Percentiles rank a stretch among this genome's conserved stretches.
phyloP scores from a whole-genome alignment of 2,797 vertebrate species.

The Aldrovandia affinis region DNA sequence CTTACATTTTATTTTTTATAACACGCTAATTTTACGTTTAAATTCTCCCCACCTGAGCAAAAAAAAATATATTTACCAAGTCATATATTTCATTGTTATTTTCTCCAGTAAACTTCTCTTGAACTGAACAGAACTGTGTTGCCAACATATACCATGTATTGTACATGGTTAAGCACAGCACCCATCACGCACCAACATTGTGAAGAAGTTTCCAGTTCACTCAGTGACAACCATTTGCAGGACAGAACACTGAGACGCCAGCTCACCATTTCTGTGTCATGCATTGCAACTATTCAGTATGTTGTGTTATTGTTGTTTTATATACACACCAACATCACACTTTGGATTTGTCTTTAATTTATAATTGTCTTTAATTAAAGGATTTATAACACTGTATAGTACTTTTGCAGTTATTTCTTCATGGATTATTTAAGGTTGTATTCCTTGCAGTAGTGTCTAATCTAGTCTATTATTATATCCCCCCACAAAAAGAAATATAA shows the following conservation, averaged over 20 bases:
- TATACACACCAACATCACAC: slow-evolving; percentile 28
- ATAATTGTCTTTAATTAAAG: slow-evolving; percentile 56
- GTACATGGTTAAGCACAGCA: neutral
- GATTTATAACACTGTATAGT: slow-evolving; percentile 45
- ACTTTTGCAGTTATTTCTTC: slow-evolving; percentile 12
- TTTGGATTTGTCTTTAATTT: slow-evolving; percentile 68
- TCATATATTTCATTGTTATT: neutral
- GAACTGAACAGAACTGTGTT: neutral
- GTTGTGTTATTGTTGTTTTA: neutral
- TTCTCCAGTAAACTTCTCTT: neutral
- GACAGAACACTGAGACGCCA: neutral
- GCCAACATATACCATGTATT: neutral
- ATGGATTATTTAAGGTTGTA: slow-evolving; percentile 19
- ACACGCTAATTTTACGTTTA: neutral
- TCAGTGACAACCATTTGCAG: neutral
- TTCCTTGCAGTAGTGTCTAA: slow-evolving; percentile 39
- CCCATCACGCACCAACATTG: neutral
- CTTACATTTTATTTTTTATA: slow-evolving; percentile 12
- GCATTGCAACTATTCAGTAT: neutral
- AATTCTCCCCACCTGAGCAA: neutral
- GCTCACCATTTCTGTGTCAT: neutral
- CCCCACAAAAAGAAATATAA: neutral
- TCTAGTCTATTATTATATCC: neutral
- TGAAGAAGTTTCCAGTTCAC: neutral
- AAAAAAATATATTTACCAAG: neutral